phyloP scores from a whole-genome alignment of 1,140 invertebrate genomes.

The Ceratosolen solmsi region DNA sequence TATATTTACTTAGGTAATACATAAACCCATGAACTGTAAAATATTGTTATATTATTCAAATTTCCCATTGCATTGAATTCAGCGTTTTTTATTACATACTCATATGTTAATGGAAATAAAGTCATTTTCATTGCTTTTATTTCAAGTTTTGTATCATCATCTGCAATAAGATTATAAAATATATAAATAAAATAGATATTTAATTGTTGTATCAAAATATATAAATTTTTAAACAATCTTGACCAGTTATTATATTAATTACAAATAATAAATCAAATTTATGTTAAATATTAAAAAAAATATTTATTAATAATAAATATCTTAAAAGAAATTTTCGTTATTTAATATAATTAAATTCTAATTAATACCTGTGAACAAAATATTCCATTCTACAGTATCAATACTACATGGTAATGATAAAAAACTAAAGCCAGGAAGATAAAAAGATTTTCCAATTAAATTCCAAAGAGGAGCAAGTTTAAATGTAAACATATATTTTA shows the following conservation, averaged over 20 bases:
- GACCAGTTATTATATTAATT: neutral
- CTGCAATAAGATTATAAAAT: constrained; percentile 46
- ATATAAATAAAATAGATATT: no score
- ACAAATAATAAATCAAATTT: neutral
- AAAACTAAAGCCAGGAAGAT: constrained; percentile 61
- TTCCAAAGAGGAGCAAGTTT: constrained; percentile 63
- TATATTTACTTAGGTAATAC: constrained; percentile 64
- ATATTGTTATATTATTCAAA: constrained; percentile 40
- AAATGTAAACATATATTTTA: constrained; percentile 59
- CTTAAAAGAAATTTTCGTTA: constrained; percentile 5
- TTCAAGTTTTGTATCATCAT: constrained; percentile 34
- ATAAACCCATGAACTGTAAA: constrained; percentile 50
- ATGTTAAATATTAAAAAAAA: neutral
- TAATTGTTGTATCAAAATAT: neutral
- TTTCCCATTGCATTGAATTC: constrained; percentile 15
- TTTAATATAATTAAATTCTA: no score
- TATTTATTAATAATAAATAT: neutral
- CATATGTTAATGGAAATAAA: constrained; percentile 52
- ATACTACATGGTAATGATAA: constrained; percentile 47
- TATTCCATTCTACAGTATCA: constrained; percentile 58
- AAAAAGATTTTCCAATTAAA: constrained; percentile 56
- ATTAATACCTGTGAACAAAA: constrained; percentile 56
- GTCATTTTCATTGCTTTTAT: constrained; percentile 55
- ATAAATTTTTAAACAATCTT: neutral
- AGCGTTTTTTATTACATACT: constrained; percentile 49